Base-by-base conservation (phyloP, 1,140 invertebrate species). In the Bombus affinis region DNA sequence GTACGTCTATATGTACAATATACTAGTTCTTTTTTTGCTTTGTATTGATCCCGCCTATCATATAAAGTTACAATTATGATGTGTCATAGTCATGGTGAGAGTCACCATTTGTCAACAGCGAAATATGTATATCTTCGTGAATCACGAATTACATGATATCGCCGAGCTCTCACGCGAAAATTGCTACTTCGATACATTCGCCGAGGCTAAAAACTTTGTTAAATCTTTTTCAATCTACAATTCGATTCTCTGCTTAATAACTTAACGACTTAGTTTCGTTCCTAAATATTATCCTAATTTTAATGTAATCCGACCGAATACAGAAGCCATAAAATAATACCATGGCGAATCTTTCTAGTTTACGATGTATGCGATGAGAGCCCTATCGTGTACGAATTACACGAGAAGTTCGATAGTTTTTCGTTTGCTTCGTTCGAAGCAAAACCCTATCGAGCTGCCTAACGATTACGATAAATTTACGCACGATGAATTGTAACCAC, bases 51-150 rank as follows among this genome's bases (percentile, higher is more conserved):
- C 93, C 92, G 86, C 91, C 91, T 94, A 93, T 91, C 90, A 93
- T 93, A 93, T 93, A 93, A 93, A 93, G 91, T 94, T 94, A 95
- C 89, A 91, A 88, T 92, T 93, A 93, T 94, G 93, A 93, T 94
- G 93, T 93, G 92, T 94, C 93, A 88, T 92, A 94, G 77, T 89
- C 59, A 78, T 76, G 88, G 85, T 89, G 82, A 71, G 73, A 83
- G 87, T 87, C 90, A 90, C 85, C 84, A 70, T 85, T 25, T 35
- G 68, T 59, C 80, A 79, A 89, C 85, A 75, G 68, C 73, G 87
- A 77, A 83, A 86, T 75, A 86, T 80, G 44, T 86, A 74, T 86
- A 88, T 42, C 77, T 79, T 86, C 12, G 9, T 25, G 32, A 70
- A 59, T 83, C 47, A 47, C 81, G 59, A 83, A 77, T 18, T 28